These are phyloP conservation scores for Globodera rostochiensis DNA, from an alignment of 1,140 invertebrate genomes.

Conservation along the genomic window DNA sequence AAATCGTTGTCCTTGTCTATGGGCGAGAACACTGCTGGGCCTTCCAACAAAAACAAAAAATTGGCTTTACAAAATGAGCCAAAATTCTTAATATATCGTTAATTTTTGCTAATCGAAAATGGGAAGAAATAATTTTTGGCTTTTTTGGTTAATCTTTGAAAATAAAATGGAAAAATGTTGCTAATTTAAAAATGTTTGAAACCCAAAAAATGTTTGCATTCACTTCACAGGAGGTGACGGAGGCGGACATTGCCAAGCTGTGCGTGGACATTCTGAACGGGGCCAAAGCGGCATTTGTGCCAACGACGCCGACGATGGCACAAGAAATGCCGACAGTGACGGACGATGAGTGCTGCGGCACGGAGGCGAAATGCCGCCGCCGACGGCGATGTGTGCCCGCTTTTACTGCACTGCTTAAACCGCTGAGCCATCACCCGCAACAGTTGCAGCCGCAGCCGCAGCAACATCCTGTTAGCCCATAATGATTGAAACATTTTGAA, in stretches of 20 bases:
- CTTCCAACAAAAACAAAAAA: no score
- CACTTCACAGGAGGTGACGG: conserved; percentile 36
- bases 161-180: conserved; percentile 4
- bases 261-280: conserved; percentile 57
- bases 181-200: no score
- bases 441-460: background rate
- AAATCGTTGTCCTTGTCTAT: no score
- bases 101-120: conserved; percentile 32
- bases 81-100: background rate
- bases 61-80: no score
- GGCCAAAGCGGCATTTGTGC: conserved; percentile 54
- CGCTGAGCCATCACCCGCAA: conserved; percentile 6
- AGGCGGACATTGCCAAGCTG: conserved; percentile 49
- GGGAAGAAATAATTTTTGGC: background rate
- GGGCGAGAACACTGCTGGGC: no score
- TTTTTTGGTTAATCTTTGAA: no score
- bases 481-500: no score
- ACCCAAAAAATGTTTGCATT: no score
- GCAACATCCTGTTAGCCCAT: background rate
- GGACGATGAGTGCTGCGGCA: conserved; percentile 3
- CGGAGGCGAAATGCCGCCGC: background rate
- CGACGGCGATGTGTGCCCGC: conserved; percentile 30
- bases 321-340: background rate
- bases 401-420: conserved; percentile 38
- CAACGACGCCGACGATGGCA: background rate